These are phyloP conservation scores for Bos indicus DNA, from an alignment of 2,113 vertebrate genomes.

Conservation along the genomic window DNA sequence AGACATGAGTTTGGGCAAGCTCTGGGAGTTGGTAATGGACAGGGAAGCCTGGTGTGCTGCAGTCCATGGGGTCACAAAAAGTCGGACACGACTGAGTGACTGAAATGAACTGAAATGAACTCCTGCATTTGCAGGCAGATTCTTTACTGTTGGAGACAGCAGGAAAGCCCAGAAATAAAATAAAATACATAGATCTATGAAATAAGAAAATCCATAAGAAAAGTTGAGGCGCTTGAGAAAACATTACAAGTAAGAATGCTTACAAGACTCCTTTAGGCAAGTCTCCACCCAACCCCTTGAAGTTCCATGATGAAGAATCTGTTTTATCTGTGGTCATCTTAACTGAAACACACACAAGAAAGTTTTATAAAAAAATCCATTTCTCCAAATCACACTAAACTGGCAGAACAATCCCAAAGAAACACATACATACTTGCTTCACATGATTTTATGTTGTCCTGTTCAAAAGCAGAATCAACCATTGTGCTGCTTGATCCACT, in stretches of 20 bases:
- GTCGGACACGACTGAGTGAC: rapidly evolving
- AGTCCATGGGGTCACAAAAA: background rate
- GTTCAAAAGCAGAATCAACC: conserved; percentile 49
- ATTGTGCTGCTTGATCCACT: conserved; percentile 84
- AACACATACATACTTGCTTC: background rate
- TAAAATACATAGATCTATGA: background rate
- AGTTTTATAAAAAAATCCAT: background rate
- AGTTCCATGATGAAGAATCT: conserved; percentile 84
- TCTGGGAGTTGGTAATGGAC: background rate
- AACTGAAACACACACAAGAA: conserved; percentile 73
- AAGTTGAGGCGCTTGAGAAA: background rate
- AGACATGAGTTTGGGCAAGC: background rate
- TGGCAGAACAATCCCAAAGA: background rate
- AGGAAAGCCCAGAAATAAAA: background rate
- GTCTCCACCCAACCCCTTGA: conserved; percentile 89
- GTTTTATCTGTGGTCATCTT: conserved; percentile 68
- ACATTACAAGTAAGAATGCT: conserved; percentile 67
- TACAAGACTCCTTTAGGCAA: conserved; percentile 87
- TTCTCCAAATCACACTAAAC: background rate
- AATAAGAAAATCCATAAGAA: background rate
- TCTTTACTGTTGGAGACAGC: background rate
- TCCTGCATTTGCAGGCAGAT: background rate
- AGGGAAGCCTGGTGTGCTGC: background rate
- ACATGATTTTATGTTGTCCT: conserved; percentile 45
- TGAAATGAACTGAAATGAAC: background rate